Base-by-base conservation (phyloP, 2,888 invertebrate species). In the Drosophila macrothrix region DNA sequence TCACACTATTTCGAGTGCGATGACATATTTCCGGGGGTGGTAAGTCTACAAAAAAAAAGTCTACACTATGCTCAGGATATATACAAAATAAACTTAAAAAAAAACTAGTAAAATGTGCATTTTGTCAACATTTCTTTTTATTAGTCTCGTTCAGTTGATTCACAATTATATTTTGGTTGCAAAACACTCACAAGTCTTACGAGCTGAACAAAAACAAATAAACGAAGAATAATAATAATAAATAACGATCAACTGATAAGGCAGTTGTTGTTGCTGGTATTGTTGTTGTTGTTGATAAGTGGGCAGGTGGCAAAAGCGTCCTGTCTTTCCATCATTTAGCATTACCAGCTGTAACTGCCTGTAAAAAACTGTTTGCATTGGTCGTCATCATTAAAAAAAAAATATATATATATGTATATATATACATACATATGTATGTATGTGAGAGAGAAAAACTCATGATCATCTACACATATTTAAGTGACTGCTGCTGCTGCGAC, bases 131-230 rank as follows among this genome's bases (percentile, higher is more conserved):
- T 83, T 83, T 83, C 54, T 37, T 67, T 67, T 59, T 43, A 29
- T 76, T 41, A 49, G 54, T 16, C 49, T 46, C 22, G 16, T 25
- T 16, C 16, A 25, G 76, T 80, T 90, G 85, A 88, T 84, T 85
- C 90, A 85, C 82, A 88, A 84, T 84, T 84, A 83, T 89, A 83
- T 87, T 89, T 87, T 69, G 67, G 84, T 76, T 66, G 60, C 66
- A 70, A 79, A 77, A 80, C 62, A 87, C 66, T 67, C 66, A 69
- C 39, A 58, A 66, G 54, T 69, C 67, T 68, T 63, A 54, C 66
- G 59, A 53, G 43, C 43, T 31, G 28, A 59, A 28, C 59, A 46
- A 58, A 52, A 64, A 37, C n/a, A 56, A 56, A 16, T 19, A 46
- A 9, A 9, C 46, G 16, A 25, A 22, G 7, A 28, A 67, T 29